phyloP scores from a whole-genome alignment of 2,888 invertebrate genomes.

The Andrena bicolor region DNA sequence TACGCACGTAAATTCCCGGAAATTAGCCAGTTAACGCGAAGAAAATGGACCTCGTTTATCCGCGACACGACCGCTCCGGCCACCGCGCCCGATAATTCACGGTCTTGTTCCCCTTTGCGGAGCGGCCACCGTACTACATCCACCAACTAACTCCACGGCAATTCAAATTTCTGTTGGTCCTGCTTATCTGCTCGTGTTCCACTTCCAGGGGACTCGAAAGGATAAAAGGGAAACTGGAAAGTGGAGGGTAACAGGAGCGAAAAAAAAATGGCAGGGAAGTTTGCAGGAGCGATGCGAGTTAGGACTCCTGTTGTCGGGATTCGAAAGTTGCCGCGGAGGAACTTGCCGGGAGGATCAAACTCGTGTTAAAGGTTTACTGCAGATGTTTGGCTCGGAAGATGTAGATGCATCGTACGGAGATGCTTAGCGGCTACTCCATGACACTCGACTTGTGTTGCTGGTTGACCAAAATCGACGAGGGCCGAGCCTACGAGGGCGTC shows the following conservation, averaged over 20 bases:
- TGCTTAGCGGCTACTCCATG: not conserved
- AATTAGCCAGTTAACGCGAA: slow-evolving; percentile 23
- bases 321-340: slow-evolving; percentile 28
- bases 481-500: too few species aligned
- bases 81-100: not conserved
- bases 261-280: slow-evolving; percentile 10
- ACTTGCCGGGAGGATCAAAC: slow-evolving; percentile 42
- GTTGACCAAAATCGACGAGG: not conserved
- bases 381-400: not conserved
- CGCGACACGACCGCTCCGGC: not conserved
- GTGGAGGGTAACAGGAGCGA: not conserved
- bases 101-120: not conserved
- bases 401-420: not conserved
- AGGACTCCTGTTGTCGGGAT: slow-evolving; percentile 6
- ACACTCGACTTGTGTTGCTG: not conserved
- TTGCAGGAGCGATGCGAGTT: not conserved
- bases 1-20: slow-evolving; percentile 9
- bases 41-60: not conserved
- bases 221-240: not conserved
- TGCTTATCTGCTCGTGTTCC: not conserved
- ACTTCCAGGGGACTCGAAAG: not conserved
- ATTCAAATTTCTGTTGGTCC: not conserved
- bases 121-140: not conserved
- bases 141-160: not conserved
- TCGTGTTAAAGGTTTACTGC: slow-evolving; percentile 52